Base-by-base conservation (phyloP, 2,888 invertebrate genomes). In the Eumacrocentrus americanus region DNA sequence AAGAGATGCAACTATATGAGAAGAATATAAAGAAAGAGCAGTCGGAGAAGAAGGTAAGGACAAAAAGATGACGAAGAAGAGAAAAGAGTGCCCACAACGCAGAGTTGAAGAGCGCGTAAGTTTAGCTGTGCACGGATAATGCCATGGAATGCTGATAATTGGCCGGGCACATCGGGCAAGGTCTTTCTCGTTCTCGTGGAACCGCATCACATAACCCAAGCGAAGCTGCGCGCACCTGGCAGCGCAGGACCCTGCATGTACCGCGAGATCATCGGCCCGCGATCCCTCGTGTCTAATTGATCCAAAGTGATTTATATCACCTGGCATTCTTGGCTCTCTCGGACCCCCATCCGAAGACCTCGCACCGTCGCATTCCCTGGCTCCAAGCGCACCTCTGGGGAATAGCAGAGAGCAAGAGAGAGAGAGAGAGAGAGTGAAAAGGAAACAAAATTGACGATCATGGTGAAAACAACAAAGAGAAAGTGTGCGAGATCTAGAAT, bases 241-340 rank as follows among this genome's bases (percentile, higher is more conserved):
- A 60, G 61, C 51, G 63, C 61, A 54, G 62, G 56, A 54, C 68
- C 64, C 62, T 65, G 65, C 62, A 58, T 58, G 61, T 61, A 64
- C 67, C 65, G 60, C 67, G 71, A 74, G 73, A 74, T 75, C 71
- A 73, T 75, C 74, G 71, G 68, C 74, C 69, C 68, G 70, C 74
- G 74, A 73, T 74, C 70, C 72, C 74, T 74, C 72, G 74, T 76
- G 75, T 77, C 74, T 77, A 77, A 78, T 77, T 77, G 77, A 78
- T 78, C 76, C 71, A 61, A 67, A 67, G 75, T 76, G 78, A 77
- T 78, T 77, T 78, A 77, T 77, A 73, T 70, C 71, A 46, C 52
- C 53, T 52, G 52, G 58, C 53, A 59, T 47, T 44, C 52, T 35
- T 6, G n/a, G 46, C 58, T 38, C 58, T 42, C n/a, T 25, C 34